Evolutionary conservation across 2,797 vertebrate genomes (phyloP).

Genomic region (Enteromius thamalakanensis): DNA sequence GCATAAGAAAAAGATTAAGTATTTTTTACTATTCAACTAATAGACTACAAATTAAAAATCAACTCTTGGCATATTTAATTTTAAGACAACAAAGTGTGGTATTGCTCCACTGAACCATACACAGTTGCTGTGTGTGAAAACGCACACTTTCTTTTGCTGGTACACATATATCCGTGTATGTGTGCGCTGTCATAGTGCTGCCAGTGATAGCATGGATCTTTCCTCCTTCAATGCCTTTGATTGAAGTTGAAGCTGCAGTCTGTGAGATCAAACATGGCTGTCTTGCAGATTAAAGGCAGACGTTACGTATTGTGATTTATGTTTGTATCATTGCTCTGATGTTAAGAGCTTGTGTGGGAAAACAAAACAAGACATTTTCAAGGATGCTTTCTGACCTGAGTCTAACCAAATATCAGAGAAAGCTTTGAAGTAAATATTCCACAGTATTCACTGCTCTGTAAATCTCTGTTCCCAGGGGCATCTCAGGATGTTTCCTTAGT

Average conservation of each 20-base stretch:
- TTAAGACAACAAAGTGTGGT: slow-evolving; percentile 3
- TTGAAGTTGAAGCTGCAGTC: slow-evolving; percentile 74
- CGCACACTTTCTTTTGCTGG: background rate
- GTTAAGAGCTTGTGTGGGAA: slow-evolving; percentile 74
- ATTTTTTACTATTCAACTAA: background rate
- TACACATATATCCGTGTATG: background rate
- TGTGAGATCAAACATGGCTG: slow-evolving; percentile 79
- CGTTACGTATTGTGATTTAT: slow-evolving; percentile 67
- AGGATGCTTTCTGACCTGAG: slow-evolving; percentile 41
- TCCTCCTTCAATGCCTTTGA: slow-evolving; percentile 49
- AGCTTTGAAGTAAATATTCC: slow-evolving; percentile 33
- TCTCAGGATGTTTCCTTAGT: slow-evolving; percentile 6
- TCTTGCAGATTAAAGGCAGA: slow-evolving; percentile 77
- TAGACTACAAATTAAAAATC: background rate
- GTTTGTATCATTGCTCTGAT: slow-evolving; percentile 78
- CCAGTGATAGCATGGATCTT: background rate
- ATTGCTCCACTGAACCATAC: background rate
- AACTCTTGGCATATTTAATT: background rate
- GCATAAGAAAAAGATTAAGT: background rate
- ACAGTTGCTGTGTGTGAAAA: background rate
- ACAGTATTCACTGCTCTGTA: background rate
- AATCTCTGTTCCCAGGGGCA: background rate
- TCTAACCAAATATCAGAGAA: slow-evolving; percentile 32
- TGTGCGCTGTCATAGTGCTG: background rate
- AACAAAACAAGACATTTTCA: slow-evolving; percentile 43